Conservation (phyloP, 2,888 invertebrate species). For the Cryptosula pallasiana region DNA sequence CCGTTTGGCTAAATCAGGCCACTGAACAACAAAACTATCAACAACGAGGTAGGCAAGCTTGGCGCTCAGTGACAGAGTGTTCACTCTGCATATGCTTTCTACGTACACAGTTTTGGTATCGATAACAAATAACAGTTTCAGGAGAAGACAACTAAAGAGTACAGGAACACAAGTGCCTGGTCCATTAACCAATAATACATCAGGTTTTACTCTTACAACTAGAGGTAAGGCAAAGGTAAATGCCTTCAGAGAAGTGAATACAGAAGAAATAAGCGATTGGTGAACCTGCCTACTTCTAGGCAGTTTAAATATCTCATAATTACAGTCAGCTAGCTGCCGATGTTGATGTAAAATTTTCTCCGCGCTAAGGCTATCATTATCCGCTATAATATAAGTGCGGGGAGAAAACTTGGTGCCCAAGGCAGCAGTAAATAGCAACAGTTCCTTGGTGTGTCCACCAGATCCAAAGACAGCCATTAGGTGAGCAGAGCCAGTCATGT, state of each 20-base stretch:
- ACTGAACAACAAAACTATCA: conserved; percentile 86
- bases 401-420: conserved; percentile 66
- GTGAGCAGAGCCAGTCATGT: not conserved
- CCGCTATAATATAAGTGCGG: conserved; percentile 71
- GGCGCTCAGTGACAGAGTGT: conserved; percentile 80
- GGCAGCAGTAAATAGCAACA: conserved; percentile 67
- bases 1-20: conserved; percentile 69
- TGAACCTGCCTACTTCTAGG: conserved; percentile 80
- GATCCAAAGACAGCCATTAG: conserved; percentile 40
- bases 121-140: conserved; percentile 58
- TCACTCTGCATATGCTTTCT: conserved; percentile 90
- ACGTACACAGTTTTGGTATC: conserved; percentile 76
- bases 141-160: conserved; percentile 65
- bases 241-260: conserved; percentile 72
- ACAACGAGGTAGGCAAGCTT: conserved; percentile 73
- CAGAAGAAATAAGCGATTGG: conserved; percentile 74
- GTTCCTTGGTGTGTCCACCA: conserved; percentile 93
- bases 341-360: conserved; percentile 59
- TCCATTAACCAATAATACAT: conserved; percentile 83
- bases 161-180: conserved; percentile 94
- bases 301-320: conserved; percentile 59
- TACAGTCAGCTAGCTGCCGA: not conserved
- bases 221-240: conserved; percentile 66
- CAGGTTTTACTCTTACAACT: conserved; percentile 66
- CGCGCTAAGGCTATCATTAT: conserved; percentile 71